Conservation (phyloP, 1,140 invertebrate species). For the Onthophagus taurus region DNA sequence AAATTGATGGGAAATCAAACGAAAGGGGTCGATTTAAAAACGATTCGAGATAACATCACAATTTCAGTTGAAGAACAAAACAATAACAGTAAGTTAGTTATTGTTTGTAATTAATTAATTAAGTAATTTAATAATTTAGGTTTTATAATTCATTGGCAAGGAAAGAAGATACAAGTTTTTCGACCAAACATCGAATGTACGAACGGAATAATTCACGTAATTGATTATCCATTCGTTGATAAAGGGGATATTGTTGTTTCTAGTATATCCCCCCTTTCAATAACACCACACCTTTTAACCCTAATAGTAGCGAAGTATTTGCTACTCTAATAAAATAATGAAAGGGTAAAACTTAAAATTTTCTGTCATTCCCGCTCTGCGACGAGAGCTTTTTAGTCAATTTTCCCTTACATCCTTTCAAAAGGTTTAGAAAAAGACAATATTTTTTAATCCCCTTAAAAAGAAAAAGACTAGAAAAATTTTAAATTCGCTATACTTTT, state of each 20-base stretch:
- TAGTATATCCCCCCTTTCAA: conserved; percentile 14
- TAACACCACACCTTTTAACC: conserved; percentile 38
- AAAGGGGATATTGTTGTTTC: conserved; percentile 70
- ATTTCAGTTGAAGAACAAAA: conserved; percentile 58
- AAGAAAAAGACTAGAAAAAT: too few relatives aligned
- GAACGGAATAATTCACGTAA: conserved; percentile 88
- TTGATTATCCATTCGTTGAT: conserved; percentile 72
- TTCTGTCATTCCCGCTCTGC: conserved; percentile 1
- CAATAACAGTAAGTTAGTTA: conserved; percentile 58
- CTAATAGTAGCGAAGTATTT: conserved; percentile 40
- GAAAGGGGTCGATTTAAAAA: conserved; percentile 52
- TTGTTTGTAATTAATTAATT: background rate
- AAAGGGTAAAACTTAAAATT: conserved; percentile 2
- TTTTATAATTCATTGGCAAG: conserved; percentile 76
- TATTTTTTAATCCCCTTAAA: too few relatives aligned
- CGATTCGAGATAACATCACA: conserved; percentile 58
- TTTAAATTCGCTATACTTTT: too few relatives aligned
- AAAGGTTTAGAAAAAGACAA: too few relatives aligned
- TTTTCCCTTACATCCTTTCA: too few relatives aligned
- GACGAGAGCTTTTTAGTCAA: background rate
- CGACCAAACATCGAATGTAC: conserved; percentile 83
- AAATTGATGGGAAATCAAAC: conserved; percentile 49
- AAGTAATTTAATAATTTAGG: conserved; percentile 42
- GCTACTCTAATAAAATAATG: conserved; percentile 26
- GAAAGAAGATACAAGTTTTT: conserved; percentile 70